Base-by-base conservation (phyloP, 2,797 vertebrate genomes). In the Xiphophorus birchmanni region DNA sequence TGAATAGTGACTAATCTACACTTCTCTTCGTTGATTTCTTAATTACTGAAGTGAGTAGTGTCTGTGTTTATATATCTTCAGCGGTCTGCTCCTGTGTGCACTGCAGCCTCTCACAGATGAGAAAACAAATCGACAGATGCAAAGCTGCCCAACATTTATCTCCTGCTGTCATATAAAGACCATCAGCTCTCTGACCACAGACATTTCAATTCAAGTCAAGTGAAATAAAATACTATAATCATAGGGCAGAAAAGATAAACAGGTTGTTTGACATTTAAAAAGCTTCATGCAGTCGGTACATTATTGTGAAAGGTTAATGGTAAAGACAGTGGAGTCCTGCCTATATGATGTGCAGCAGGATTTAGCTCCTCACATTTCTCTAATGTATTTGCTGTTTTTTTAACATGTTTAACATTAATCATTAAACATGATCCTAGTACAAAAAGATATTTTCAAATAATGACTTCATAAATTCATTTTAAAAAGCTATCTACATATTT, bases 251-350 rank as follows among this genome's bases (percentile, higher is more conserved):
- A 69, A 44, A 42, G 67, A 44, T 69, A 69, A 69, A 69, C 40
- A 50, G 29, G 15, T 26, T 47, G 72, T 73, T 73, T 73, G 72
- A 50, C 72, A 73, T 73, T 73, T 73, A 48, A 73, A 48, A 73
- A 29, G 72, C 45, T 48, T n/a, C 47, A 29, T 67, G 35, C 9
- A 40, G 35, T 42, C 10, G 42, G 17, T 37, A 23, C 35, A 10
- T 67, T 69, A 40, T 23, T 42, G 15, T 63, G 29, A 35, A 17
- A 29, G 58, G 29, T 63, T 63, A 63, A 35, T 35, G 4, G 58
- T 15, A 60, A 32, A 60, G 56, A 60, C n/a, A 60, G 56, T 15
- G 11, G 13, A 63, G 58, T 15, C 29, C 58, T 63, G 29, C 58
- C 3, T 32, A 17, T 15, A 17, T 32, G 5, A 15, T 35, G 58